phyloP scores from a whole-genome alignment of 2,113 vertebrate species.

The Mormyrus lacerda region DNA sequence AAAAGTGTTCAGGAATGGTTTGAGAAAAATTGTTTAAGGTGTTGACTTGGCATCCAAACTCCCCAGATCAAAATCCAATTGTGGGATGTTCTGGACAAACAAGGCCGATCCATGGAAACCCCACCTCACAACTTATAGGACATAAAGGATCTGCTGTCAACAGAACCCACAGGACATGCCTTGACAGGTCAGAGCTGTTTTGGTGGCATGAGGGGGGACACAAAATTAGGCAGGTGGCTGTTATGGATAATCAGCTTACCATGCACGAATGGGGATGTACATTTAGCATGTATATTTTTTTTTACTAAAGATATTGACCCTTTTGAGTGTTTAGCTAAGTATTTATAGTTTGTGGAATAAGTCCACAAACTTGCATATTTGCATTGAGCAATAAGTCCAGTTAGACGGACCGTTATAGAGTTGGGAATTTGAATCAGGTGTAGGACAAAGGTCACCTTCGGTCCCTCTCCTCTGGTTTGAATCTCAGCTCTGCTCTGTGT shows the following conservation, averaged over 20 bases:
- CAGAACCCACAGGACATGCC: not conserved
- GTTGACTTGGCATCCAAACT: not conserved
- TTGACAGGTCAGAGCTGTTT: not conserved
- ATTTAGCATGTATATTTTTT: not conserved
- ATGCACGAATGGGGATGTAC: not conserved
- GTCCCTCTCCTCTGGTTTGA: not conserved
- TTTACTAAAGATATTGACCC: not conserved
- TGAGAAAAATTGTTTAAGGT: not conserved
- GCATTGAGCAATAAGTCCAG: too few relatives aligned
- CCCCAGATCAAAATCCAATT: not conserved
- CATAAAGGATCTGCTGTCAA: not conserved
- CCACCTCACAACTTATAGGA: not conserved
- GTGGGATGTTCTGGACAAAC: not conserved
- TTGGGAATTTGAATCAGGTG: too few relatives aligned
- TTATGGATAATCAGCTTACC: not conserved
- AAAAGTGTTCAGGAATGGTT: not conserved
- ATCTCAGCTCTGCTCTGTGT: not conserved
- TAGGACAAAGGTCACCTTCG: too few relatives aligned
- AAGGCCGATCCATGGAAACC: not conserved
- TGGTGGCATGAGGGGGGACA: not conserved
- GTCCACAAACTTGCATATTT: not conserved
- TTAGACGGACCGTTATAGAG: too few relatives aligned
- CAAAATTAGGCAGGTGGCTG: not conserved
- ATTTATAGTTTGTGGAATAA: not conserved
- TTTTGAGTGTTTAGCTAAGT: not conserved